Evolutionary conservation across 2,797 vertebrate genomes (phyloP).

Genomic region (Australoheros facetus): DNA sequence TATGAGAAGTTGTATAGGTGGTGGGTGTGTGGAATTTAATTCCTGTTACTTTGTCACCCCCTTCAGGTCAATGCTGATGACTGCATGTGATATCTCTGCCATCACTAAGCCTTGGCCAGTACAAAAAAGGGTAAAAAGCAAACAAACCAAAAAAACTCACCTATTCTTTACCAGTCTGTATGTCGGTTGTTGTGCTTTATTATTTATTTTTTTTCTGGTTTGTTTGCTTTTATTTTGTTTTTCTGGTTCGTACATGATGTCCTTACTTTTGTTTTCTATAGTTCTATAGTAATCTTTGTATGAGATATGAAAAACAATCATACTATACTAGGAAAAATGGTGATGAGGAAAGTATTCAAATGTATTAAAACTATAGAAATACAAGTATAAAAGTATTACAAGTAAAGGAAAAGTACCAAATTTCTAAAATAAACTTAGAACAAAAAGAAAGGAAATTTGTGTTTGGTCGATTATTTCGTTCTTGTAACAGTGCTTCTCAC

Average conservation of each 20-base stretch:
- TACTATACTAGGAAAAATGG: not conserved
- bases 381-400: not conserved
- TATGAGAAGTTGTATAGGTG: not conserved
- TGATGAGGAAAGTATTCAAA: not conserved
- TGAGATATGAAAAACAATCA: not conserved
- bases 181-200: not conserved
- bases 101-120: constrained; percentile 99
- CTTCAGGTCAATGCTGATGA: constrained; percentile 97
- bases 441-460: too few relatives aligned
- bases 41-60: constrained; percentile 36
- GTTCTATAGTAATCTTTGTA: not conserved
- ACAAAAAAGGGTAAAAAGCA: constrained; percentile 88
- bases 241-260: not conserved
- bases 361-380: not conserved
- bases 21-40: not conserved
- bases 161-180: not conserved
- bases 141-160: not conserved
- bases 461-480: too few relatives aligned
- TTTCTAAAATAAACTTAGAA: not conserved
- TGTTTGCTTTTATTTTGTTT: not conserved
- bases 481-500: too few relatives aligned
- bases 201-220: not conserved
- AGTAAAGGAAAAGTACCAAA: not conserved
- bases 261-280: not conserved
- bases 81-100: constrained; percentile 95